Conservation (phyloP, 2,888 invertebrate species). For the Hemaris fuciformis region DNA sequence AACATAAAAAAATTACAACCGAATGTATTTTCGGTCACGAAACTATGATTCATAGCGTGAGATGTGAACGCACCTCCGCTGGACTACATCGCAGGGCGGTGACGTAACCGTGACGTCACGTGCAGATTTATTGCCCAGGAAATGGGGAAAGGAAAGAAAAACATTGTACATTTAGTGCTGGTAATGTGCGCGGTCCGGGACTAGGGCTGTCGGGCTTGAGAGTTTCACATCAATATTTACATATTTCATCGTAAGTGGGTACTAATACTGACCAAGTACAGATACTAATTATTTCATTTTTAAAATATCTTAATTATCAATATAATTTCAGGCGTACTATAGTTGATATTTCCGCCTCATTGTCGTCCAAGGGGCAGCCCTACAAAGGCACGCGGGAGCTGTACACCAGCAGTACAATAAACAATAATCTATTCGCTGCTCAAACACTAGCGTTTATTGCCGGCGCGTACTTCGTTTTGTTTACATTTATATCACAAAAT, state of each 20-base stretch:
- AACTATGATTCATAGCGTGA: not conserved
- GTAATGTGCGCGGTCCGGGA: not conserved
- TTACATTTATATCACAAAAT: not conserved
- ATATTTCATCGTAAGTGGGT: not conserved
- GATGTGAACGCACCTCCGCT: not conserved
- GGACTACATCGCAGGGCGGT: not conserved
- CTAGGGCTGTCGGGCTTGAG: not conserved
- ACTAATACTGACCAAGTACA: not conserved
- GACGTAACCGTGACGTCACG: slow-evolving; percentile 11
- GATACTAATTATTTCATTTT: not conserved
- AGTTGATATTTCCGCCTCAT: not conserved
- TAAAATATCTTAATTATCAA: not conserved
- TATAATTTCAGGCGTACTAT: not conserved
- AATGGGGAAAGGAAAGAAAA: slow-evolving; percentile 11
- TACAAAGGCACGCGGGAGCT: not conserved
- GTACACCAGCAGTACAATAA: not conserved
- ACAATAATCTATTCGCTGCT: not conserved
- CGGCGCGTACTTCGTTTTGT: not conserved
- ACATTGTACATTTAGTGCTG: slow-evolving; percentile 6
- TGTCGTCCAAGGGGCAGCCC: not conserved
- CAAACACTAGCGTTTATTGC: not conserved
- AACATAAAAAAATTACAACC: not conserved
- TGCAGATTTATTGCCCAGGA: slow-evolving; percentile 5
- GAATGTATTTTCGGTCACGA: not conserved
- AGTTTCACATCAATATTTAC: not conserved